Base-by-base conservation (phyloP, 1,140 invertebrate genomes). In the Lutraria rhynchaena region DNA sequence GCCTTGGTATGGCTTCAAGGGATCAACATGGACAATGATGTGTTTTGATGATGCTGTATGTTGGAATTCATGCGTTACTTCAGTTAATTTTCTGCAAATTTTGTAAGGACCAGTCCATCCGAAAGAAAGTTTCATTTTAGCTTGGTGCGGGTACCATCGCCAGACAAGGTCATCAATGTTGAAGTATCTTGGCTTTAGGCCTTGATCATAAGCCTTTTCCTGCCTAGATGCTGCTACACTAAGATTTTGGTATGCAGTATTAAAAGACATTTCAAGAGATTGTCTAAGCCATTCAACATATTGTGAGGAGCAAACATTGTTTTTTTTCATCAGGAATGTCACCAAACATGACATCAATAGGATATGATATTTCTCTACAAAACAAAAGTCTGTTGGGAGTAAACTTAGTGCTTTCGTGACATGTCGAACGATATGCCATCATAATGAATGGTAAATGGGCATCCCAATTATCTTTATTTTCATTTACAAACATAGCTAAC, bases 241-340 rank as follows among this genome's bases (percentile, higher is more conserved):
- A 22, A 63, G 60, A 63, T 44, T 63, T 3, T 63, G 60, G 22
- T 35, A 44, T 63, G 60, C 60, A 27, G 60, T 63, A 44, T 63
- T 35, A 63, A 37, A 63, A 3, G 60, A 63, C 11, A 63, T 3
- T 35, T 63, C 60, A 29, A 63, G 31, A 22, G 60, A 44, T 11
- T 63, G 3, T 63, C 60, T 35, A 29, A 63, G 24, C 33, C 33
- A 63, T 63, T 63, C 60, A 9, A 63, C 60, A 63, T 63, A 63
- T 63, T 63, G 60, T 29, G 22, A 24, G 41, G 31, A 35, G 33
- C 60, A 63, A 11, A 63, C 3, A 29, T 37, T 63, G 60, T 63
- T 35, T 31, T 63, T 63, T 44, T 19, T 63, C n/a, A 31, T 63
- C 60, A 63, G 60, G 60, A 35, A 29, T 35, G 11, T 63, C 33